Base-by-base conservation (phyloP, 2,113 vertebrate species). In the Dermatemys mawii region DNA sequence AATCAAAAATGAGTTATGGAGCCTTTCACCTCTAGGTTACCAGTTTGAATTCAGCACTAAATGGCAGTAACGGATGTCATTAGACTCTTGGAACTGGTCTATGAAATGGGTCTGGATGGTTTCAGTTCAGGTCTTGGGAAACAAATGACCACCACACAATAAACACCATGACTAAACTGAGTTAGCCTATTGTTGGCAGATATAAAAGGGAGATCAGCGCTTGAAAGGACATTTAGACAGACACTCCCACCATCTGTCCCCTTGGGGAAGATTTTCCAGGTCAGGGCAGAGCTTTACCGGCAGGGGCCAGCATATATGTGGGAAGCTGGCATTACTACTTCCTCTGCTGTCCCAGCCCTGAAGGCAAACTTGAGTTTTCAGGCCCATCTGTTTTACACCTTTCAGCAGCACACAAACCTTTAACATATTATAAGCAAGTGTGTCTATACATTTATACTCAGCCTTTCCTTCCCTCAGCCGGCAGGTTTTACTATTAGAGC, bases 321-420 rank as follows among this genome's bases (percentile, higher is more conserved):
- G 89, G 3, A 75, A 81, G 50, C 4, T 92, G 32, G 5, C 46
- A n/a, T 81, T 94, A 50, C 46, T 78, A 12, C 76, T 80, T 90
- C 27, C 53, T 82, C 44, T 12, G 6, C 38, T 38, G 60, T 75
- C n/a, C 0, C 0, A 19, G 16, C 51, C 57, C 0, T 0, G 10
- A 16, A 51, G 44, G 35, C 2, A 87, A 88, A 96, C 38, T 86
- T n/a, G 44, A 35, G 29, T 84, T 94, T 88, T 83, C 14, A 84
- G 26, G 11, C 3, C 94, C 87, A 91, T 81, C 6, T 4, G 11
- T 17, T 83, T 88, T 35, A n/a, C 57, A 44, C 6, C 17, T 80
- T 73, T 55, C 82, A 78, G 55, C 35, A n/a, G 13, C 7, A n/a
- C 35, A n/a, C 35, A 67, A 67, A n/a, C 35, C 8, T 67, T 67